Conservation (phyloP, 2,113 vertebrate species). For the Microcebus ravelobensis region DNA sequence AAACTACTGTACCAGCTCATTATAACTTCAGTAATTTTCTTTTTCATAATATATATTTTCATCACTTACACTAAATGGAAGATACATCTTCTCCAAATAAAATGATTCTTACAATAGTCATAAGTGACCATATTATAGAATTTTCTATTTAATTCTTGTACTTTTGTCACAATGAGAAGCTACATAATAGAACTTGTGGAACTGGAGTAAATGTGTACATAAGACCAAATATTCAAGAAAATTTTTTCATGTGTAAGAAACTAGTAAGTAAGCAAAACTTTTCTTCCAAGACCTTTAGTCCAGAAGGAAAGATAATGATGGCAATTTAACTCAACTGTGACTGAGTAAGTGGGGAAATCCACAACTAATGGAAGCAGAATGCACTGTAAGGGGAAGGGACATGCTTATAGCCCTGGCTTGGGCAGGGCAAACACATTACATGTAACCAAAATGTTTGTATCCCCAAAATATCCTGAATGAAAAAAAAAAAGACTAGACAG, state of each 20-base stretch:
- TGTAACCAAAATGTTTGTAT: too few species aligned
- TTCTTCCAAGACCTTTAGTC: not conserved
- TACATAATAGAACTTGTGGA: not conserved
- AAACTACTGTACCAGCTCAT: not conserved
- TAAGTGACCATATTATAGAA: not conserved
- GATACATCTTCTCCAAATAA: not conserved
- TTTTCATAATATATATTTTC: not conserved
- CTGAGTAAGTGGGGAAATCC: not conserved
- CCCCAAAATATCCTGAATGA: too few species aligned
- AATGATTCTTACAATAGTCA: not conserved
- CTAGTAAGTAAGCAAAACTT: not conserved
- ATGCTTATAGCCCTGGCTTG: too few species aligned
- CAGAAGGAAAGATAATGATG: not conserved
- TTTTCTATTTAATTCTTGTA: not conserved
- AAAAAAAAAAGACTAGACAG: not conserved
- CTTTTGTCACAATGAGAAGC: not conserved
- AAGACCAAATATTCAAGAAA: not conserved
- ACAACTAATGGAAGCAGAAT: too few species aligned
- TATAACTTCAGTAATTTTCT: not conserved
- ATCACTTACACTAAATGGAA: slow-evolving; percentile 22
- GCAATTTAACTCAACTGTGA: not conserved
- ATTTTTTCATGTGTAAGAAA: not conserved
- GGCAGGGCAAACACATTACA: too few species aligned
- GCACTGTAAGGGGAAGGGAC: too few species aligned
- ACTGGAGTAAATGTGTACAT: slow-evolving; percentile 23